Evolutionary conservation across 1,140 invertebrate species (phyloP), one percentile per base, ranked within the genome.

Genomic region (Protaetia brevitarsis): DNA sequence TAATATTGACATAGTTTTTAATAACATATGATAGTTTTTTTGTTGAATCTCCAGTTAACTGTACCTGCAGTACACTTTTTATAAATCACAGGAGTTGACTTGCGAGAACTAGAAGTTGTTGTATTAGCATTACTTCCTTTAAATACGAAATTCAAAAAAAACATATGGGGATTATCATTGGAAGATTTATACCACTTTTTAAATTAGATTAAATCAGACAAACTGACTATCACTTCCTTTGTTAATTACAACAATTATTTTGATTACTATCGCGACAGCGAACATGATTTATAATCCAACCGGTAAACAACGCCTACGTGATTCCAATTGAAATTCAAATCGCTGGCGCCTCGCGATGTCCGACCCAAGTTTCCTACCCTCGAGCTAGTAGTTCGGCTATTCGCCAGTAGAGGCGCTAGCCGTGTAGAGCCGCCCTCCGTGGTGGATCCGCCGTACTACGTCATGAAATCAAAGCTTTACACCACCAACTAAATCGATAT

Each of bases 301-400:
- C 41, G 7, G 41, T 58, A 58, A 58, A 28, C 56, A 58, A 8
- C 21, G 23, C 21, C n/a, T 45, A 45, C 41, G 41, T 45, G 41
- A 45, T 45, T 45, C 41, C 3, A 45, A 45, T 45, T 45, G 41
- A 45, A 45, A 45, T 45, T 45, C 41, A 45, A 45, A 45, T 45
- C 13, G 13, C 41, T 45, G n/a, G 13, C 41, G 41, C 41, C 13
- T 45, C 7, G 23, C 23, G n/a, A 45, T 8, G 41, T 10, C 4
- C 5, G 34, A 3, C 16, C 41, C 13, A 45, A 23, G 41, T 45
- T 45, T 45, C 28, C 28, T 28, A 58, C 56, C 56, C 56, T 58
- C 23, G 56, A 10, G n/a, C 3, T n/a, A 11, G 29, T 7, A 58
- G 56, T 58, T 58, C 56, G 16, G 56, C 56, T 58, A 58, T 30